phyloP scores from a whole-genome alignment of 2,888 invertebrate species.

The Autographa gamma region DNA sequence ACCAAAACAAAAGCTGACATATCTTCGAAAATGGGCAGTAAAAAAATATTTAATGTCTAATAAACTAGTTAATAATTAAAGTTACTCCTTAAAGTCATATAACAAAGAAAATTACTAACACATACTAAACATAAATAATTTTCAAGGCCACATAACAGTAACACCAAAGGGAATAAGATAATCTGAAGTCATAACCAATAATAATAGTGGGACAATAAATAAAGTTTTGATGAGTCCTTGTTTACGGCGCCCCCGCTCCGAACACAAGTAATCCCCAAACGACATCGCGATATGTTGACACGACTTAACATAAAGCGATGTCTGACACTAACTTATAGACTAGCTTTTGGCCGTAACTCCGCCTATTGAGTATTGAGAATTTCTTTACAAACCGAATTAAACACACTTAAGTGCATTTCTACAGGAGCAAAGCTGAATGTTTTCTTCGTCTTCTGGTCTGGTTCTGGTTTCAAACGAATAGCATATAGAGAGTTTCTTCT shows the following conservation, averaged over 20 bases:
- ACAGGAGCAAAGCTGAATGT: too few relatives aligned
- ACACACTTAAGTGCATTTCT: too few relatives aligned
- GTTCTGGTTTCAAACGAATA: too few relatives aligned
- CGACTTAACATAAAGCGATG: conserved; percentile 42
- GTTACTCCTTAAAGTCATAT: too few relatives aligned
- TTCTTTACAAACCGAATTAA: too few relatives aligned
- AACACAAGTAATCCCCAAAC: conserved; percentile 58
- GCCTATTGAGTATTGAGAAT: too few relatives aligned
- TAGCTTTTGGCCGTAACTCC: not conserved
- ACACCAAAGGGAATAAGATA: conserved; percentile 46
- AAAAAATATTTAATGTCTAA: too few relatives aligned
- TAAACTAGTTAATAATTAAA: too few relatives aligned
- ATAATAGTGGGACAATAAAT: conserved; percentile 65
- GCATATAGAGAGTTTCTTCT: too few relatives aligned
- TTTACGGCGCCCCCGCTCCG: conserved; percentile 55
- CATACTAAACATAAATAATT: not conserved
- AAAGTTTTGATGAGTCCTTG: conserved; percentile 66
- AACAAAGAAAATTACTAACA: not conserved
- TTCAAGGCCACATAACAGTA: conserved; percentile 6
- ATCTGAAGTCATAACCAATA: conserved; percentile 58
- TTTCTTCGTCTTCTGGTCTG: too few relatives aligned
- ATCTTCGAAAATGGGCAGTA: too few relatives aligned
- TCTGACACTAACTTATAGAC: not conserved
- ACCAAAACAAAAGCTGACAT: too few relatives aligned
- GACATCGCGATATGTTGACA: conserved; percentile 44